Evolutionary conservation across 1,140 invertebrate species (phyloP), one percentile per base, ranked within the genome.

Genomic region (Heliothis virescens): DNA sequence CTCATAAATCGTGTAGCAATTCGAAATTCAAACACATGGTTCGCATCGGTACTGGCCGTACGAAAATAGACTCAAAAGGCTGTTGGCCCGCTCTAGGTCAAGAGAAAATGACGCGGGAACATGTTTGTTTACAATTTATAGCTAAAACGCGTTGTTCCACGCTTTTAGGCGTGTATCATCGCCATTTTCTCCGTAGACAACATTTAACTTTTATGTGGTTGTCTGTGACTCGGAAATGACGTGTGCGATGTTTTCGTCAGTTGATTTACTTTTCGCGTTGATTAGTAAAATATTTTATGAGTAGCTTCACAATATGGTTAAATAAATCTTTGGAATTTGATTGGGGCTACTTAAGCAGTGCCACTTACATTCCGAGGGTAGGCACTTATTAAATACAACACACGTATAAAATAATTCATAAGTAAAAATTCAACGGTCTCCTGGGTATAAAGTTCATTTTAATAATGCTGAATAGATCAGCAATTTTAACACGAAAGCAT

Each of bases 11-110:
- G 53, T 13, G 9, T 16, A 26, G 21, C 57, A 59, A 63, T 63
- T 29, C 34, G 12, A 29, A 41, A 41, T 63, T 29, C 9, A 16
- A 63, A 63, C 29, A 63, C 9, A 53, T 72, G 48, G 18, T 69
- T 21, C 47, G 48, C 52, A 15, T 72, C 52, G 18, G 69, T 50
- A 41, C 34, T 41, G 34, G 21, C 12, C 26, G 21, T 57, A 67
- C 67, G 9, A 15, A 71, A 71, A 71, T 74, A 74, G 55, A 47
- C 55, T 62, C 34, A 60, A 74, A 74, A 74, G 72, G 72, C 72
- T 74, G 72, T 74, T 74, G 57, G 55, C 72, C 57, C 55, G 53
- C 53, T 59, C 53, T 74, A 74, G 72, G 72, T 74, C 72, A 74
- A 74, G 72, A 52, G 67, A 71, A 26, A 71, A 74, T 47, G 57